A percentile compares a stretch with the other conserved stretches of the same genome.
These are phyloP conservation scores for Peromyscus leucopus DNA, from an alignment of 2,113 vertebrate genomes.

Conservation along the genomic window DNA sequence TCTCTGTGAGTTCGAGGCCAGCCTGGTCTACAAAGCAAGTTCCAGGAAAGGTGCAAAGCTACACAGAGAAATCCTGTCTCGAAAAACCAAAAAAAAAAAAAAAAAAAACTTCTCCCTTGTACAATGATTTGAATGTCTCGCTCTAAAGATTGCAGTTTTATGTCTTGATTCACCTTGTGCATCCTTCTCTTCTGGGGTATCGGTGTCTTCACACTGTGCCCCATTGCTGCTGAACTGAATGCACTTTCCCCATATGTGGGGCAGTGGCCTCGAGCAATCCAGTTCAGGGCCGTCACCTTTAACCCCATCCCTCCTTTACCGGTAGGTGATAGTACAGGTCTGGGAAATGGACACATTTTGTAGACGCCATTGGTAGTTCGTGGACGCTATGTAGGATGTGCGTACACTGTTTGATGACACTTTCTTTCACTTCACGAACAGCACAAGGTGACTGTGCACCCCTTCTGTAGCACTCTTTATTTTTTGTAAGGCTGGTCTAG, in stretches of 20 bases:
- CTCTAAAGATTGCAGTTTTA: slow-evolving; percentile 91
- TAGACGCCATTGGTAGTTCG: slow-evolving; percentile 81
- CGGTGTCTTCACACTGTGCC: slow-evolving; percentile 88
- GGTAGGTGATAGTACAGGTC: slow-evolving; percentile 84
- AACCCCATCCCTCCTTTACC: slow-evolving; percentile 86
- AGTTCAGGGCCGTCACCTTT: slow-evolving; percentile 89
- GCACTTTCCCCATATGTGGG: slow-evolving; percentile 94
- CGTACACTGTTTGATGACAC: slow-evolving; percentile 66
- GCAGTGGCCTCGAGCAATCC: slow-evolving; percentile 91
- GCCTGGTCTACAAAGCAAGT: too few relatives aligned
- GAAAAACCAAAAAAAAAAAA: too few relatives aligned
- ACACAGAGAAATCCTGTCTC: too few relatives aligned
- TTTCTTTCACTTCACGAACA: slow-evolving; percentile 78
- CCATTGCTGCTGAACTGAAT: slow-evolving; percentile 96
- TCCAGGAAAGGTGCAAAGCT: too few relatives aligned
- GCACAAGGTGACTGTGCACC: slow-evolving; percentile 80
- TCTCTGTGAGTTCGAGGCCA: too few relatives aligned
- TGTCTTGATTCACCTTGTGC: slow-evolving; percentile 90
- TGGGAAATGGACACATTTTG: slow-evolving; percentile 86
- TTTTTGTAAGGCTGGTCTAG: slow-evolving; percentile 73
- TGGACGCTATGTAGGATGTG: slow-evolving; percentile 82
- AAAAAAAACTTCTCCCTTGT: slow-evolving; percentile 86
- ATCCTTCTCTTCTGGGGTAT: slow-evolving; percentile 88
- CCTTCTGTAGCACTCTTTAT: slow-evolving; percentile 67
- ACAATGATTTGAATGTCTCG: slow-evolving; percentile 90